Evolutionary conservation across 2,113 vertebrate genomes (phyloP), one percentile per base, ranked within the genome.

Genomic region (Phaethornis superciliosus): DNA sequence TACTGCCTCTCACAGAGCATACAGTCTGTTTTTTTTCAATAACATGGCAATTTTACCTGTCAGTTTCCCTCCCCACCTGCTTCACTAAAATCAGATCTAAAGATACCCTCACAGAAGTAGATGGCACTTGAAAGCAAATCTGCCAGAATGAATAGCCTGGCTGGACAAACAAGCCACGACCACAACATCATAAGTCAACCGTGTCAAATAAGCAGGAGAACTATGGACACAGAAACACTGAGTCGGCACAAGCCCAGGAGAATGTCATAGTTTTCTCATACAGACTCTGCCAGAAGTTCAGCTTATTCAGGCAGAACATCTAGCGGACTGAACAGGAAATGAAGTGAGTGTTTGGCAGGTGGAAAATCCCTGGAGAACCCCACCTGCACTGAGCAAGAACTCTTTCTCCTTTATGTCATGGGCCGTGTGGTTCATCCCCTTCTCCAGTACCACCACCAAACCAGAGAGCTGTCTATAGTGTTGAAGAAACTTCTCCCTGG

Each of bases 71-170:
- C 40, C 21, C 6, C 23, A 28, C 24, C 8, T 1, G 3, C 30
- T 68, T 67, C 49, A 56, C 32, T 75, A 78, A 88, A 79, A 85
- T 27, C 37, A 84, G 65, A 62, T 86, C 55, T 78, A 86, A 83
- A 81, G 47, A 7, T 60, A 64, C 44, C 16, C 81, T 84, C 10
- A 5, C 55, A 54, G 42, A 88, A 16, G 15, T 22, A 44, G 40
- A 81, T 63, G 46, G 13, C 54, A 71, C 35, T 81, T 92, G 56
- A 81, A 94, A 92, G 32, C 20, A 79, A 90, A 94, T 90, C 46
- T 94, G 46, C 35, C 54, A 89, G 42, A 44, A 52, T n/a, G 55
- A 90, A 67, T 32, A 85, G 10, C 10, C 33, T 4, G 2, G 3
- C 18, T 87, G 77, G 74, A 77, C 65, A 94, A 88, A 92, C 46